Evolutionary conservation across 2,888 invertebrate species (phyloP).

Genomic region (Seira sanloemensis): DNA sequence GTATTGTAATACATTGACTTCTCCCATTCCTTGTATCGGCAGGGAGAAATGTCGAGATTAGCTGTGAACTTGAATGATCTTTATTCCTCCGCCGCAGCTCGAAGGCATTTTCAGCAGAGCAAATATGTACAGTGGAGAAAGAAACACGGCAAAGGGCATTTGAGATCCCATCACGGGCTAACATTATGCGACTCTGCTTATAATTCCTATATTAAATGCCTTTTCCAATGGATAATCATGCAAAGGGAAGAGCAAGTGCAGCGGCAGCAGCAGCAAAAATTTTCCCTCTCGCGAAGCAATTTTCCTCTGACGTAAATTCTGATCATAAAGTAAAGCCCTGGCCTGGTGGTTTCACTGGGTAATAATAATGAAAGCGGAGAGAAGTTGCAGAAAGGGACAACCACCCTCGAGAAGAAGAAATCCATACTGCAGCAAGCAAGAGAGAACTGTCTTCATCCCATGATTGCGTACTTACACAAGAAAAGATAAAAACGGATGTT

Average conservation of each 20-base stretch:
- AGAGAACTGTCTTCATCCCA: neutral
- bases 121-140: neutral
- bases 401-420: neutral
- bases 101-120: neutral
- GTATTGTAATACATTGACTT: neutral
- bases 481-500: neutral
- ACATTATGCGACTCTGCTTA: neutral
- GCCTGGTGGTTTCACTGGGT: neutral
- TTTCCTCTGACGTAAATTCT: neutral
- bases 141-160: neutral
- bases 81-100: neutral
- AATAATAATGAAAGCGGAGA: neutral
- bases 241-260: neutral
- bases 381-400: neutral
- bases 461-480: neutral
- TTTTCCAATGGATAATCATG: neutral
- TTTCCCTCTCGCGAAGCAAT: neutral
- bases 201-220: neutral
- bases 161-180: neutral
- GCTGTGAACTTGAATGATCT: conserved; percentile 38
- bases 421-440: neutral
- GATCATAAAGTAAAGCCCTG: neutral
- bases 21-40: neutral
- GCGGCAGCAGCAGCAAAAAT: too few species aligned
- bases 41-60: neutral